phyloP scores from a whole-genome alignment of 2,888 invertebrate species.

The Antitype chi region DNA sequence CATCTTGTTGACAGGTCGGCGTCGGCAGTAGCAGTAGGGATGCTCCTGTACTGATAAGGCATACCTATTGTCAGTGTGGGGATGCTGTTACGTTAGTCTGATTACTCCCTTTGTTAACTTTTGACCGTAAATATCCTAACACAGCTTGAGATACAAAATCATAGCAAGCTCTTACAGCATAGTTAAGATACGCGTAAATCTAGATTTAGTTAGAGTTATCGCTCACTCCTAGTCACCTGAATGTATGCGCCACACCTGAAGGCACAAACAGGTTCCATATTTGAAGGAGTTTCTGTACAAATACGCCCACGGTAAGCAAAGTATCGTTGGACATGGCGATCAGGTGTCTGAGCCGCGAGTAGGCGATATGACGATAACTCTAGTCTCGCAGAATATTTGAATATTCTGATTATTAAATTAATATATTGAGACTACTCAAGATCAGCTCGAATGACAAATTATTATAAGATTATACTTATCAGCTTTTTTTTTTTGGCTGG shows the following conservation, averaged over 20 bases:
- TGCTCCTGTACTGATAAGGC: no score
- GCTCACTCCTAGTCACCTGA: constrained; percentile 23
- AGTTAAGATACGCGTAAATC: constrained; percentile 10
- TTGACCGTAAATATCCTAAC: neutral
- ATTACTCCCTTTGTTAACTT: neutral
- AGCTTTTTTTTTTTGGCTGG: no score
- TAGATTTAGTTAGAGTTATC: constrained; percentile 4
- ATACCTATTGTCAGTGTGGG: no score
- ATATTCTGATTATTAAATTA: no score
- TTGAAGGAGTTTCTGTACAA: constrained; percentile 36
- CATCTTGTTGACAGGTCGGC: neutral
- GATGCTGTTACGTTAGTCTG: neutral
- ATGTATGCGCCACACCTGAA: constrained; percentile 33
- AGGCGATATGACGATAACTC: constrained; percentile 5
- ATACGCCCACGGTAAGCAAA: constrained; percentile 42
- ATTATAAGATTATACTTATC: constrained; percentile 19
- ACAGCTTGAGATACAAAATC: neutral
- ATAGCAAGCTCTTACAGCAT: neutral
- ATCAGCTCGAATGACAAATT: constrained; percentile 13
- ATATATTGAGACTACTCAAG: constrained; percentile 11
- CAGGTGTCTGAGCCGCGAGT: constrained; percentile 28
- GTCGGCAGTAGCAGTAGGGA: no score
- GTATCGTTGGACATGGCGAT: constrained; percentile 21
- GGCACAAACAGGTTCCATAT: constrained; percentile 41
- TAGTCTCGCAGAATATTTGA: constrained; percentile 36